A percentile compares a stretch with the other conserved stretches of the same genome.
These are phyloP conservation scores for Pristiophorus japonicus DNA, from an alignment of 2,113 vertebrate species.

Conservation along the genomic window DNA sequence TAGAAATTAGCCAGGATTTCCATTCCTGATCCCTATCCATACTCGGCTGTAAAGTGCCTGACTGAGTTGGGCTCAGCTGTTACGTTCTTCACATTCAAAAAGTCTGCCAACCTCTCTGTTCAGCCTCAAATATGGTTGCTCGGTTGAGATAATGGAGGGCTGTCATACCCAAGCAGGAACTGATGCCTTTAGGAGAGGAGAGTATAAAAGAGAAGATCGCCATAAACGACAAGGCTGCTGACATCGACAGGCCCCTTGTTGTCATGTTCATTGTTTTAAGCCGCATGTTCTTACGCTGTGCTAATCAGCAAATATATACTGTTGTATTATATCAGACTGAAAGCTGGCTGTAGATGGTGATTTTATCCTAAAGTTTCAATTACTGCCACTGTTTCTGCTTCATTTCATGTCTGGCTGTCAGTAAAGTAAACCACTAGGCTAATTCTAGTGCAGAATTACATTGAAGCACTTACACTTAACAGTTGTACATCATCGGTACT, in stretches of 20 bases:
- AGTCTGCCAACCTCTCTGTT: not conserved
- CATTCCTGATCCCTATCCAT: not conserved
- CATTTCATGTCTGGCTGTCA: conserved; percentile 27
- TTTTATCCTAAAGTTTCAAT: conserved; percentile 7
- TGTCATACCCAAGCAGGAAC: not conserved
- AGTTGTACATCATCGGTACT: not conserved
- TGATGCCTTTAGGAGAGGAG: not conserved
- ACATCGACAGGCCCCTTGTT: too few relatives aligned
- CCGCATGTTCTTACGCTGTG: not conserved
- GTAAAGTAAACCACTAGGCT: not conserved
- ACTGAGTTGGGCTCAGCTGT: not conserved
- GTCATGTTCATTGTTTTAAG: conserved; percentile 37
- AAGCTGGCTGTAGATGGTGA: conserved; percentile 16
- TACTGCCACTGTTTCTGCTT: conserved; percentile 37
- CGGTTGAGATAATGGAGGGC: not conserved
- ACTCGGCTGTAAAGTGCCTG: not conserved
- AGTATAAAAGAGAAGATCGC: not conserved
- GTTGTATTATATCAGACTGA: conserved; percentile 11
- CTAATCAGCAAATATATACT: conserved; percentile 11
- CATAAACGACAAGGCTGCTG: not conserved
- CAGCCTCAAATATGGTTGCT: not conserved
- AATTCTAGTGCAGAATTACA: conserved; percentile 26
- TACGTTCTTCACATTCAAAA: not conserved
- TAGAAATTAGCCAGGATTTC: not conserved
- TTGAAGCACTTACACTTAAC: not conserved